Conservation (phyloP, 2,113 vertebrate species). For the Entelurus aequoreus region DNA sequence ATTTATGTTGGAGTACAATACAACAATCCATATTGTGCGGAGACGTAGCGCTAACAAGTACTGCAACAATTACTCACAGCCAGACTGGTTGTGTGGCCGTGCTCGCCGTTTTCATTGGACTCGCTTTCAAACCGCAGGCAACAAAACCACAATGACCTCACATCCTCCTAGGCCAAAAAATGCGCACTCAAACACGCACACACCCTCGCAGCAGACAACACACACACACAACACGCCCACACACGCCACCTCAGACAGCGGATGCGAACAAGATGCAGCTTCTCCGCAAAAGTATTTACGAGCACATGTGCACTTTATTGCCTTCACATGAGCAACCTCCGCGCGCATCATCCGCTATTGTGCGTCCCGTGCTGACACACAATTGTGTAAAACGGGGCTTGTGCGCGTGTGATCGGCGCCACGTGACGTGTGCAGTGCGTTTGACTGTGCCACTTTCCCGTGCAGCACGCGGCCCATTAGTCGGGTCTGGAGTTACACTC, state of each 20-base stretch:
- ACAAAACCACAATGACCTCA: slow-evolving; percentile 60
- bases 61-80: not conserved
- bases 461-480: too few relatives aligned
- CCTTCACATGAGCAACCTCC: slow-evolving; percentile 20
- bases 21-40: not conserved
- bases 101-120: slow-evolving; percentile 50
- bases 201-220: slow-evolving; percentile 25
- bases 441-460: not conserved
- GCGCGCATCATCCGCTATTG: slow-evolving; percentile 20
- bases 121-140: slow-evolving; percentile 53
- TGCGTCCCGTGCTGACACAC: slow-evolving; percentile 15
- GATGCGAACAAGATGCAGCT: slow-evolving; percentile 22
- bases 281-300: slow-evolving; percentile 47
- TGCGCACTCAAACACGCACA: slow-evolving; percentile 18
- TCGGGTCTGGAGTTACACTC: too few relatives aligned
- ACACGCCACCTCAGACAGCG: slow-evolving; percentile 29
- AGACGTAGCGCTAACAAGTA: not conserved
- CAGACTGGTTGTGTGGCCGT: slow-evolving; percentile 14
- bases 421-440: slow-evolving; percentile 12
- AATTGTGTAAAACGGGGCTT: slow-evolving; percentile 17
- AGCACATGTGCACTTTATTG: slow-evolving; percentile 48
- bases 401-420: slow-evolving; percentile 16
- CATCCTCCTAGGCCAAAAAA: slow-evolving; percentile 42
- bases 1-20: not conserved
- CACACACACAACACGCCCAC: slow-evolving; percentile 28